Percentiles rank a stretch among this genome's conserved stretches.
phyloP scores from a whole-genome alignment of 2,888 invertebrate genomes.

The Leucophenga montana region DNA sequence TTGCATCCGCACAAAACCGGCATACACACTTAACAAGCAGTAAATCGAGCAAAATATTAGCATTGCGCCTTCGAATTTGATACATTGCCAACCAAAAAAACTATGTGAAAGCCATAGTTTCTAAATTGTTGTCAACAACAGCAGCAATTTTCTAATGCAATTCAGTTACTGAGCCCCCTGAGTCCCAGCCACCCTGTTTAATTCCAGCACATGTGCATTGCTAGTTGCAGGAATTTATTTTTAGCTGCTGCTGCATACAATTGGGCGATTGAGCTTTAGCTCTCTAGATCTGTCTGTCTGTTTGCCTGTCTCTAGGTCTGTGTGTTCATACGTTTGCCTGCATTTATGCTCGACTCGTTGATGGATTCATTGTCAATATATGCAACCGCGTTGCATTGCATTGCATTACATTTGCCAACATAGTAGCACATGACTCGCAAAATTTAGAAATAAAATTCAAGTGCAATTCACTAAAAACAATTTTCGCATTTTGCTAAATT shows the following conservation, averaged over 20 bases:
- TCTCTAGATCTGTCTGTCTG: background rate
- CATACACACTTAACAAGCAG: background rate
- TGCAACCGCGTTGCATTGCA: background rate
- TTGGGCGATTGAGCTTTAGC: slow-evolving; percentile 3
- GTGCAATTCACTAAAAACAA: slow-evolving; percentile 15
- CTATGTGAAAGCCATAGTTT: background rate
- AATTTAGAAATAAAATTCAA: slow-evolving; percentile 15
- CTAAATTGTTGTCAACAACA: slow-evolving; percentile 7
- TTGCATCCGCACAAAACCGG: slow-evolving; percentile 7
- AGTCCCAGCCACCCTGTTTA: background rate
- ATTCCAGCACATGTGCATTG: slow-evolving; percentile 9
- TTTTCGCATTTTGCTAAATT: slow-evolving; percentile 16
- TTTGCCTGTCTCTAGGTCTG: no score
- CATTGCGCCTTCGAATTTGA: slow-evolving; percentile 17
- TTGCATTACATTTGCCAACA: no score
- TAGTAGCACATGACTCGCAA: background rate
- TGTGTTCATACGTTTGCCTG: background rate
- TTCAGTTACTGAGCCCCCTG: background rate
- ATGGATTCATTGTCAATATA: slow-evolving; percentile 23
- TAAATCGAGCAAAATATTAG: slow-evolving; percentile 11
- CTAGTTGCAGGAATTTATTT: slow-evolving; percentile 7
- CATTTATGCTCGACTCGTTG: slow-evolving; percentile 9
- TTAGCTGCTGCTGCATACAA: slow-evolving; percentile 18
- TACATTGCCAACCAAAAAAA: background rate
- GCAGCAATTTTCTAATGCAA: slow-evolving; percentile 25